Evolutionary conservation across 2,797 vertebrate species (phyloP).

Genomic region (Myoxocephalus aenaeus): DNA sequence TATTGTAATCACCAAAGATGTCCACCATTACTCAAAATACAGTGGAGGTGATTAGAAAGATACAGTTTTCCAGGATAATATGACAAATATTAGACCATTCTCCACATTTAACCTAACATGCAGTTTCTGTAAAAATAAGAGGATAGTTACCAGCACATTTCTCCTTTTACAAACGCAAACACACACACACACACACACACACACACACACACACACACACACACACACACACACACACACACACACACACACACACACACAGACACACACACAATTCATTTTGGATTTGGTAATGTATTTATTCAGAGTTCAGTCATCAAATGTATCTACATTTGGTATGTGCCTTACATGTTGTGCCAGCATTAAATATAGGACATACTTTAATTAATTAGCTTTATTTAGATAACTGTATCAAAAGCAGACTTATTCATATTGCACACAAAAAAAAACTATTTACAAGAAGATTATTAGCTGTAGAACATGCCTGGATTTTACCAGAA

Average conservation of each 20-base stretch:
- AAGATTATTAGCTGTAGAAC: neutral
- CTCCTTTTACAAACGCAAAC: neutral
- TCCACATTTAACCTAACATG: neutral
- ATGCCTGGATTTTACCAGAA: neutral
- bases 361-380: neutral
- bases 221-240: too few relatives aligned
- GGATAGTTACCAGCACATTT: neutral
- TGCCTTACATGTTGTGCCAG: neutral
- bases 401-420: neutral
- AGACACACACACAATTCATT: neutral
- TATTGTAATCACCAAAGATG: neutral
- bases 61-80: neutral
- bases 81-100: neutral
- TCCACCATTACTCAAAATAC: neutral
- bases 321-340: neutral
- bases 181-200: neutral
- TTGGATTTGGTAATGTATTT: neutral
- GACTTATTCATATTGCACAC: neutral
- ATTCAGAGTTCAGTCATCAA: neutral
- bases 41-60: neutral
- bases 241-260: neutral
- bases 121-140: neutral
- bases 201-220: too few relatives aligned
- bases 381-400: neutral
- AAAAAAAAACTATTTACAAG: constrained; percentile 21